Conservation (phyloP, 2,797 vertebrate species). For the Tenualosa ilisha region DNA sequence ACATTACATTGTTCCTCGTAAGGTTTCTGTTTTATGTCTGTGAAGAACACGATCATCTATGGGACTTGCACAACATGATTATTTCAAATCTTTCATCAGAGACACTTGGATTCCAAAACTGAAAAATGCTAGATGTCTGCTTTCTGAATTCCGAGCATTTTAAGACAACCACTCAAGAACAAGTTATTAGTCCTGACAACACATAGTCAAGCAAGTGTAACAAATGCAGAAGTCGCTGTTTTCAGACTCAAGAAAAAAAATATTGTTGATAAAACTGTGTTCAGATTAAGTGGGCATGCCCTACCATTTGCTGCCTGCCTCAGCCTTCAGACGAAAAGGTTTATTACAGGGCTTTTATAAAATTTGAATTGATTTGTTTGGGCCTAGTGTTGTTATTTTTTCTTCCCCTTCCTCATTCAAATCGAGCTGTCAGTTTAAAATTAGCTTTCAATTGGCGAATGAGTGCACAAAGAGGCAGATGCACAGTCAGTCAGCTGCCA, state of each 20-base stretch:
- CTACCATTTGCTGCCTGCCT: neutral
- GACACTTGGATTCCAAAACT: neutral
- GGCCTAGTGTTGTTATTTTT: slow-evolving; percentile 18
- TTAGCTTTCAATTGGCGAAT: slow-evolving; percentile 48
- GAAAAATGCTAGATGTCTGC: neutral
- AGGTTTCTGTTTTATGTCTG: too few relatives aligned
- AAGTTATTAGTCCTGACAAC: slow-evolving; percentile 3
- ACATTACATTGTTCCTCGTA: too few relatives aligned
- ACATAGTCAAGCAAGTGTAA: slow-evolving; percentile 19
- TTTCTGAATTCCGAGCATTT: neutral
- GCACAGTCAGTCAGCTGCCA: slow-evolving; percentile 47
- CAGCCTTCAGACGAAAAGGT: slow-evolving; percentile 18
- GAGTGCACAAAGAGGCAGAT: slow-evolving; percentile 42
- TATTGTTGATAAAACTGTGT: slow-evolving; percentile 24
- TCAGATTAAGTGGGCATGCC: neutral
- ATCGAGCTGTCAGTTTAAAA: slow-evolving; percentile 47
- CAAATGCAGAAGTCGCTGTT: neutral
- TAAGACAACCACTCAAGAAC: slow-evolving; percentile 17
- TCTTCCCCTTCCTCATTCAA: slow-evolving; percentile 39
- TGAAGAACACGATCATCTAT: neutral
- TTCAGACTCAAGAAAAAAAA: slow-evolving; percentile 4
- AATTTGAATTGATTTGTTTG: slow-evolving; percentile 46
- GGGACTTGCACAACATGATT: neutral
- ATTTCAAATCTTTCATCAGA: neutral
- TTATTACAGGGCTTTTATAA: slow-evolving; percentile 44